Percentiles rank a stretch among this genome's conserved stretches.
phyloP scores from a whole-genome alignment of 2,113 vertebrate genomes.

The Oriolus oriolus region DNA sequence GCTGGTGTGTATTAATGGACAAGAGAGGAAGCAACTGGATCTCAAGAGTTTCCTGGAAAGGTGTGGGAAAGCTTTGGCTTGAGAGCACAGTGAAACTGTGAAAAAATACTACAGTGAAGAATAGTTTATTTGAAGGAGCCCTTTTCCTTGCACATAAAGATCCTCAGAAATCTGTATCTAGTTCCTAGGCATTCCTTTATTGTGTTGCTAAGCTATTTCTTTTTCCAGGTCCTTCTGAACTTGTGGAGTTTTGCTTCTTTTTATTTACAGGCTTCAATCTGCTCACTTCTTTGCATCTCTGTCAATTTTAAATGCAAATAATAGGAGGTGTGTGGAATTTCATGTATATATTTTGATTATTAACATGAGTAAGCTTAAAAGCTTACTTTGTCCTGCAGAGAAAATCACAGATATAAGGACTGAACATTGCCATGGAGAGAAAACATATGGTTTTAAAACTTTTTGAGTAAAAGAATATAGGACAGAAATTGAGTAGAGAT shows the following conservation, averaged over 20 bases:
- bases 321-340: not conserved
- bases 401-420: not conserved
- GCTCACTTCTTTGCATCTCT: not conserved
- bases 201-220: not conserved
- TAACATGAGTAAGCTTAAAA: not conserved
- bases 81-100: not conserved
- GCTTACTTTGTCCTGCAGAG: not conserved
- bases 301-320: not conserved
- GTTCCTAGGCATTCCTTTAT: not conserved
- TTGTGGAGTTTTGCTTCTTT: not conserved
- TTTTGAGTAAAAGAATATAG: not conserved
- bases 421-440: not conserved
- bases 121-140: not conserved
- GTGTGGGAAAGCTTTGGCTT: not conserved
- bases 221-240: not conserved
- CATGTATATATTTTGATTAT: not conserved
- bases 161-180: not conserved
- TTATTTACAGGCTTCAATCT: not conserved
- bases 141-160: not conserved
- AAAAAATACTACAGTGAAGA: not conserved
- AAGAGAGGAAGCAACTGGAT: not conserved
- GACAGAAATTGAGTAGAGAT: not conserved
- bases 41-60: not conserved
- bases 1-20: not conserved
- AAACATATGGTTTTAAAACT: not conserved